phyloP scores from a whole-genome alignment of 2,888 invertebrate species.

The Amblyjoppa proteus region DNA sequence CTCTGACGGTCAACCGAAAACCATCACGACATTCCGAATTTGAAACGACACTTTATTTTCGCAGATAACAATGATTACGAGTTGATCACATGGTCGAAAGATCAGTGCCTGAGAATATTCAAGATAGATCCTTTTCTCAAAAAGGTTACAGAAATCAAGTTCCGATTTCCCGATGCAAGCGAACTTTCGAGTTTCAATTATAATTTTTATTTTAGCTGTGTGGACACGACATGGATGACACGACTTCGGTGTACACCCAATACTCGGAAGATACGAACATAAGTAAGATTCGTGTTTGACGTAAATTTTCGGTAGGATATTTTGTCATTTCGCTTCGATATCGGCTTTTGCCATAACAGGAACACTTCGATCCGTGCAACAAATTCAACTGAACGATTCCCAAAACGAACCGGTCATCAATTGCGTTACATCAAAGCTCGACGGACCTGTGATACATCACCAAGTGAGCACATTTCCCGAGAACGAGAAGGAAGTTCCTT shows the following conservation, averaged over 20 bases:
- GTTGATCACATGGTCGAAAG: conserved; percentile 97
- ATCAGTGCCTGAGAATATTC: conserved; percentile 96
- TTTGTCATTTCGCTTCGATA: background rate
- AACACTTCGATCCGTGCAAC: conserved; percentile 81
- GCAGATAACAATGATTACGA: conserved; percentile 90
- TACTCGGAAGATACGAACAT: conserved; percentile 82
- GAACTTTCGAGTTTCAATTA: background rate
- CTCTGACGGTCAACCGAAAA: background rate
- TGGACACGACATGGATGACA: conserved; percentile 88
- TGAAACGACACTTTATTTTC: conserved; percentile 52
- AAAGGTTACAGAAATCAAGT: conserved; percentile 85
- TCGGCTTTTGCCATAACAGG: conserved; percentile 67
- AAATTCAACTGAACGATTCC: conserved; percentile 79
- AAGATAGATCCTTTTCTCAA: conserved; percentile 94
- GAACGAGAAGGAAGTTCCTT: conserved; percentile 79
- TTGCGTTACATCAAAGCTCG: conserved; percentile 76
- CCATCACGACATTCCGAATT: background rate
- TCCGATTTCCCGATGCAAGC: conserved; percentile 15
- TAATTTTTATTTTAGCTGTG: conserved; percentile 86
- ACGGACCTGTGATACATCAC: conserved; percentile 74
- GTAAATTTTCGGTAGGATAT: background rate
- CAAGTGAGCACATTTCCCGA: conserved; percentile 76
- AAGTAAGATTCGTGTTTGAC: conserved; percentile 72
- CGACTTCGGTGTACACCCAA: conserved; percentile 81
- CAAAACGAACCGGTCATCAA: conserved; percentile 80